These are phyloP conservation scores for Raja brachyura DNA, from an alignment of 2,113 vertebrate species.

Conservation along the genomic window DNA sequence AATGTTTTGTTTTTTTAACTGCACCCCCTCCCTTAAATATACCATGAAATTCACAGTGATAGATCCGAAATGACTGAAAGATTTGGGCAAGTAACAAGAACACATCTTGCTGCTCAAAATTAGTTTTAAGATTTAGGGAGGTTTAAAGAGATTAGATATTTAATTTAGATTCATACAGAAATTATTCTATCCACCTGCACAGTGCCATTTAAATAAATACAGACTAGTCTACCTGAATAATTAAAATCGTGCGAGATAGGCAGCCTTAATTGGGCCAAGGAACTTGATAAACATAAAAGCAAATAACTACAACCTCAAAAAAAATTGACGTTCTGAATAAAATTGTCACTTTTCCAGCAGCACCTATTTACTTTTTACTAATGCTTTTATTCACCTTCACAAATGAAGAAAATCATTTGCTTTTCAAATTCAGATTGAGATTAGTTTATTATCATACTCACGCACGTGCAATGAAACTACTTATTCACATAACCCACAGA, in stretches of 20 bases:
- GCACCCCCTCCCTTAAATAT: background rate
- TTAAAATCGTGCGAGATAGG: background rate
- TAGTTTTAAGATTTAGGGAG: conserved; percentile 6
- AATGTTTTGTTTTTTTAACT: background rate
- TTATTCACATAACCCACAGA: too few species aligned
- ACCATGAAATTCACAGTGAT: conserved; percentile 14
- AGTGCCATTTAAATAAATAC: conserved; percentile 22
- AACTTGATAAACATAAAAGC: background rate
- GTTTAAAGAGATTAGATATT: conserved; percentile 22
- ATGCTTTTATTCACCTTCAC: too few species aligned
- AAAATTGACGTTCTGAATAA: conserved; percentile 30
- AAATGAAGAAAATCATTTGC: background rate
- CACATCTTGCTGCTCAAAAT: conserved; percentile 23
- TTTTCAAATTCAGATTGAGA: background rate
- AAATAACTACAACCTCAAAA: background rate
- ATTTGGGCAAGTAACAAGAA: background rate
- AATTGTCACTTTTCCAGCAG: background rate
- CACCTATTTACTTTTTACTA: too few species aligned
- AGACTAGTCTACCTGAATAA: background rate
- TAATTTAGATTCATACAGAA: conserved; percentile 29
- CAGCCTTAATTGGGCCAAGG: background rate
- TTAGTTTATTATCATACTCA: too few species aligned
- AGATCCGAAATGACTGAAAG: background rate
- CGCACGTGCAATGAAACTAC: too few species aligned
- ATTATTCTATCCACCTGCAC: background rate